Evolutionary conservation across 2,113 vertebrate species (phyloP).

Genomic region (Mirza zaza): DNA sequence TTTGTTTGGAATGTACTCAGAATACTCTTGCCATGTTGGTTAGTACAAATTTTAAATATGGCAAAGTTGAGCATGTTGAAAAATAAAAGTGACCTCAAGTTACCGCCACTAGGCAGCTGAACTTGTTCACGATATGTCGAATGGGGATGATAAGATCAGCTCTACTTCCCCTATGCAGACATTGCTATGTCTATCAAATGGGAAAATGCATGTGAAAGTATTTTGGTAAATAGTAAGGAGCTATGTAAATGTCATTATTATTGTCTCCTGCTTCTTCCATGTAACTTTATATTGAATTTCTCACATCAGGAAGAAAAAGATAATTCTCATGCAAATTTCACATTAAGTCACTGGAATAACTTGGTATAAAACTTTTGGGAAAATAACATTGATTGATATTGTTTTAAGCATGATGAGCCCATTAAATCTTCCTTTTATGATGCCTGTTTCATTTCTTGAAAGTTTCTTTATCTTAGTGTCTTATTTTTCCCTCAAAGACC

Average conservation of each 20-base stretch:
- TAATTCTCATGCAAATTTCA: constrained; percentile 1
- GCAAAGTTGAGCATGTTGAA: not conserved
- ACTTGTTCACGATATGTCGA: not conserved
- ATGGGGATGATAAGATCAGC: no score
- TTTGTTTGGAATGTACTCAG: not conserved
- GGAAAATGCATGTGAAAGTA: not conserved
- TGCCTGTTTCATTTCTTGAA: not conserved
- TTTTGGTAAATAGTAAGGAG: not conserved
- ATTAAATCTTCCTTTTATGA: constrained; percentile 21
- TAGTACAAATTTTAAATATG: not conserved
- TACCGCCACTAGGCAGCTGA: not conserved
- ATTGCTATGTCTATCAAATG: not conserved
- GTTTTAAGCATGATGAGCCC: not conserved
- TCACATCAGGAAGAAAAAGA: constrained; percentile 29
- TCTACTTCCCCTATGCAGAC: not conserved
- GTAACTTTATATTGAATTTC: constrained; percentile 3
- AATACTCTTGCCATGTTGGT: not conserved
- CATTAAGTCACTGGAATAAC: not conserved
- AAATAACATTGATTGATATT: constrained; percentile 2
- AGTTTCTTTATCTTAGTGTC: constrained; percentile 1
- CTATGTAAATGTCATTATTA: not conserved
- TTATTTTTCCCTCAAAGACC: not conserved
- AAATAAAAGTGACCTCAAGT: not conserved
- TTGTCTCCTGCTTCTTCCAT: not conserved
- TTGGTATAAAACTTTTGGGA: not conserved